These are phyloP conservation scores for Synergus japonicus DNA, from an alignment of 2,888 invertebrate species.

Conservation along the genomic window DNA sequence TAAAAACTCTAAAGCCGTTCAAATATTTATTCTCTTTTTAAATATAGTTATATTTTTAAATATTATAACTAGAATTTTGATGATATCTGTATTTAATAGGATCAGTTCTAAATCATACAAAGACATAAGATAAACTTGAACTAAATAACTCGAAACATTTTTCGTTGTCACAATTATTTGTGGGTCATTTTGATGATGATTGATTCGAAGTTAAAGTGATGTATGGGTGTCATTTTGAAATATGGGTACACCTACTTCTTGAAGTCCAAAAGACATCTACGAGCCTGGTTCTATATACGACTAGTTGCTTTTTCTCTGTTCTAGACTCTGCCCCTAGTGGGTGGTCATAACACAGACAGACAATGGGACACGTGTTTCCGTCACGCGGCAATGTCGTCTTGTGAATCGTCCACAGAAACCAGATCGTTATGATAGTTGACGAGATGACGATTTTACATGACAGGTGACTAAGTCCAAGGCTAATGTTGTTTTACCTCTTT, in stretches of 20 bases:
- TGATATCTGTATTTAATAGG: too few species aligned
- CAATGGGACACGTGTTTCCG: slow-evolving; percentile 72
- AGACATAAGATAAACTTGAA: neutral
- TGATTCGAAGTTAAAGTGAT: neutral
- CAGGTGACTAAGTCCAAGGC: neutral
- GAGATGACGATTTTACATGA: slow-evolving; percentile 38
- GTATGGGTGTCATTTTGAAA: neutral
- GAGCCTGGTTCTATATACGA: neutral
- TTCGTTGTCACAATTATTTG: neutral
- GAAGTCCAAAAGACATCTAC: neutral
- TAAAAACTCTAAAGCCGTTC: neutral
- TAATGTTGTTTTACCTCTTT: slow-evolving; percentile 7
- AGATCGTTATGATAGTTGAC: slow-evolving; percentile 52
- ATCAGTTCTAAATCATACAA: too few species aligned
- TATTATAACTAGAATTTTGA: too few species aligned
- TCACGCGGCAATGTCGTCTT: slow-evolving; percentile 68
- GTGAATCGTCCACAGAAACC: slow-evolving; percentile 52
- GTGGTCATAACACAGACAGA: slow-evolving; percentile 58
- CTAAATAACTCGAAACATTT: neutral
- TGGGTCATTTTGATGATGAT: neutral
- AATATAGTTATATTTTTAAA: too few species aligned
- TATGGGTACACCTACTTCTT: neutral
- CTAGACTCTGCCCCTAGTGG: slow-evolving; percentile 43
- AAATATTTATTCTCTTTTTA: too few species aligned
- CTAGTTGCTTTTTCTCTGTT: neutral